A percentile compares a stretch with the other conserved stretches of the same genome.
phyloP scores from a whole-genome alignment of 2,113 vertebrate genomes.

The Leptobrachium ailaonicum region DNA sequence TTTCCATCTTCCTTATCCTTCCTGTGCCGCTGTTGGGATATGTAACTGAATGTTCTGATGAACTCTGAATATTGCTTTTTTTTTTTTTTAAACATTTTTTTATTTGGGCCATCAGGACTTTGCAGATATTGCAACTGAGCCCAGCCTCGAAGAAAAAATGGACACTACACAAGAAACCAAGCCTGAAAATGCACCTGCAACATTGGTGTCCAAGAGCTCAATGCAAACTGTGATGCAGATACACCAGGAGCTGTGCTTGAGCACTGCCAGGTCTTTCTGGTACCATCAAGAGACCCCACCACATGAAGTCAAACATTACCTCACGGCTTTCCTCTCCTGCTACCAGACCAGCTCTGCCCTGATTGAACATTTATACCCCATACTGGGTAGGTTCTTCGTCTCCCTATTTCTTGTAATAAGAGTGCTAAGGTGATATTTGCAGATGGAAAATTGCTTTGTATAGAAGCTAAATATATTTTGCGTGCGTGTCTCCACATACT shows the following conservation, averaged over 20 bases:
- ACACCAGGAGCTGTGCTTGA: slow-evolving; percentile 83
- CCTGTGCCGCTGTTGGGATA: neutral
- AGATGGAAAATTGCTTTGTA: no score
- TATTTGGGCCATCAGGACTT: slow-evolving; percentile 79
- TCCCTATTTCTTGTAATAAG: no score
- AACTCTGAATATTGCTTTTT: neutral
- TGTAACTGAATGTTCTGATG: neutral
- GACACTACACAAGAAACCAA: slow-evolving; percentile 60
- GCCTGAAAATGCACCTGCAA: slow-evolving; percentile 50
- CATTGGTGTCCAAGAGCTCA: slow-evolving; percentile 69
- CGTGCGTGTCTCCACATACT: neutral
- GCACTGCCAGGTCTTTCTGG: slow-evolving; percentile 82
- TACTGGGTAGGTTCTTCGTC: slow-evolving; percentile 75
- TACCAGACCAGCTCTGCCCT: slow-evolving; percentile 88
- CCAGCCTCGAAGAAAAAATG: slow-evolving; percentile 77
- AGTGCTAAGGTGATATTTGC: no score
- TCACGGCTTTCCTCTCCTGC: slow-evolving; percentile 82
- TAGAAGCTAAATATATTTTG: neutral
- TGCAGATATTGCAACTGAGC: slow-evolving; percentile 78
- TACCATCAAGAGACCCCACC: slow-evolving; percentile 70
- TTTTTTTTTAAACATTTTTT: neutral
- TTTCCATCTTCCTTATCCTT: no score
- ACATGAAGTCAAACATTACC: slow-evolving; percentile 72
- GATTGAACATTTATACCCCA: slow-evolving; percentile 81
- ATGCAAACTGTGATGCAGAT: slow-evolving; percentile 78